Evolutionary conservation across 2,888 invertebrate species (phyloP).

Genomic region (Agonopterix subpropinquella): DNA sequence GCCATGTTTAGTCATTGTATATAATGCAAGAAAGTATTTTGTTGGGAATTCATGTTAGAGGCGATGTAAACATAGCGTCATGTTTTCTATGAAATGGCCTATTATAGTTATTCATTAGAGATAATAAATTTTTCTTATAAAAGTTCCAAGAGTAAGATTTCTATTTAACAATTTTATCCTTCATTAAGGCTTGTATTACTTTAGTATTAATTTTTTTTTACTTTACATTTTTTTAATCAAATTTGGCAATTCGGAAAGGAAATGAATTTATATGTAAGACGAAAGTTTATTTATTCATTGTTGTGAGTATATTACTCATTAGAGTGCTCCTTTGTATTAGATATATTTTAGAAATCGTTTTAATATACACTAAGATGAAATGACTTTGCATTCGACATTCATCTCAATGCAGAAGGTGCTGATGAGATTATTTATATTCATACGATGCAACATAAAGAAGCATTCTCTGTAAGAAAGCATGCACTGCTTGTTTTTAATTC

Average conservation of each 20-base stretch:
- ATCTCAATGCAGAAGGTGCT: background rate
- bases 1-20: conserved; percentile 63
- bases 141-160: conserved; percentile 57
- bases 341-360: conserved; percentile 8
- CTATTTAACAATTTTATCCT: conserved; percentile 56
- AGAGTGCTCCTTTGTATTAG: conserved; percentile 13
- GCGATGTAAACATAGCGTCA: conserved; percentile 40
- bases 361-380: conserved; percentile 4
- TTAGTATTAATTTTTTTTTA: conserved; percentile 56
- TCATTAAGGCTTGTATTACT: conserved; percentile 62
- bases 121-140: conserved; percentile 50
- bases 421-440: conserved; percentile 9
- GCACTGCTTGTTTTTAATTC: conserved; percentile 36
- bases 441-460: conserved; percentile 16
- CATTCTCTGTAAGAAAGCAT: conserved; percentile 28
- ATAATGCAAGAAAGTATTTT: conserved; percentile 53
- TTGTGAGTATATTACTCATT: conserved; percentile 10
- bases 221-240: conserved; percentile 30
- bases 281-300: conserved; percentile 23
- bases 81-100: conserved; percentile 60
- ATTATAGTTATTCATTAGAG: conserved; percentile 45
- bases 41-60: conserved; percentile 55
- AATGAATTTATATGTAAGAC: conserved; percentile 13
- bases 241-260: conserved; percentile 14
- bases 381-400: conserved; percentile 1